phyloP scores from a whole-genome alignment of 2,797 vertebrate species.

The Gymnocypris eckloni region DNA sequence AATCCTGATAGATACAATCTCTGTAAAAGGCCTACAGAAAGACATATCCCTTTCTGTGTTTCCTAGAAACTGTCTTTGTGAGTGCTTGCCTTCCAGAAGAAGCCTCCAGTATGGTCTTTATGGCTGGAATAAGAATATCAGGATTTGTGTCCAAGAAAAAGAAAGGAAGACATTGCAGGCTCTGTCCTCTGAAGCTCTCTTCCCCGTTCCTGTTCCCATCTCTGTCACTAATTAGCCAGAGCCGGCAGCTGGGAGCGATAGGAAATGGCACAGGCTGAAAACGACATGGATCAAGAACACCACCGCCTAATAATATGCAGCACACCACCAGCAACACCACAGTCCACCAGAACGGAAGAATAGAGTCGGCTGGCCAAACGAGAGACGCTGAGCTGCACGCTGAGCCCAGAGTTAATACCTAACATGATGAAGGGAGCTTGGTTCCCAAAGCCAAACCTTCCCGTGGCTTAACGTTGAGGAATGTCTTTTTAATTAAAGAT shows the following conservation, averaged over 20 bases:
- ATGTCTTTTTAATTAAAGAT: conserved; percentile 51
- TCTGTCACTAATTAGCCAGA: conserved; percentile 61
- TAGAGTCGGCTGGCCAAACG: conserved; percentile 2
- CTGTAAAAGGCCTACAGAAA: neutral
- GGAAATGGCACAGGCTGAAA: conserved; percentile 59
- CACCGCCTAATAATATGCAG: conserved; percentile 55
- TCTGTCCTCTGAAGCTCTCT: conserved; percentile 47
- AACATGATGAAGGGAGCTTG: conserved; percentile 18
- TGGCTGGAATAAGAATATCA: neutral
- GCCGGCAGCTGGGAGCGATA: conserved; percentile 60
- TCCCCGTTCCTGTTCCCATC: conserved; percentile 48
- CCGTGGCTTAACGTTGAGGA: conserved; percentile 31
- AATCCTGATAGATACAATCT: neutral
- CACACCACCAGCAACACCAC: conserved; percentile 17
- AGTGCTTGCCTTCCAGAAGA: conserved; percentile 2
- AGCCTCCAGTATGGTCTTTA: neutral
- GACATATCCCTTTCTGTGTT: neutral
- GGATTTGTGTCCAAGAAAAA: conserved; percentile 39
- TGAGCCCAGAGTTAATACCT: conserved; percentile 33
- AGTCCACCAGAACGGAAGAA: conserved; percentile 38
- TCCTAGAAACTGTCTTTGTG: conserved; percentile 5
- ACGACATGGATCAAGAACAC: conserved; percentile 51
- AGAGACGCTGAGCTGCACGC: conserved; percentile 1
- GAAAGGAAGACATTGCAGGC: conserved; percentile 28
- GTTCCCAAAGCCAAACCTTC: conserved; percentile 33